Percentiles rank a stretch among this genome's conserved stretches.
These are phyloP conservation scores for Holothuria scabra DNA, from an alignment of 53 echinoderm and acorn worm species.

Conservation along the genomic window DNA sequence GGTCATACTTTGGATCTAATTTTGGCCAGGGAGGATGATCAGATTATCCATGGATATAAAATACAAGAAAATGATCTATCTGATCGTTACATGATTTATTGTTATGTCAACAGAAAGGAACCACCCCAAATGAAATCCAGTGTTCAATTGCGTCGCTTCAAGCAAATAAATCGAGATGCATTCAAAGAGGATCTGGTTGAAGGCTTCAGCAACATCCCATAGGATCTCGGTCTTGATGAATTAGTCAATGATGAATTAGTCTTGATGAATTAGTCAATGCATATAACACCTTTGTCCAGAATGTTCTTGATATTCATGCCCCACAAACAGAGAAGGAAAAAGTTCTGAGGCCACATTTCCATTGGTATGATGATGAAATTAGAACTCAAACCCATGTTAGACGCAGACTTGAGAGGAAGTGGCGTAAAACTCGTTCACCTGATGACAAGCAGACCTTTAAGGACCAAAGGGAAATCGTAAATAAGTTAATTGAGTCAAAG, in stretches of 20 bases:
- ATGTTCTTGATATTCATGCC: conserved; percentile 16
- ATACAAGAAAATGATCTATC: conserved; percentile 10
- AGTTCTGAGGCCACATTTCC: neutral
- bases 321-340: neutral
- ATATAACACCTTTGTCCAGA: neutral
- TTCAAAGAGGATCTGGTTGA: conserved; percentile 6
- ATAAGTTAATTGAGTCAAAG: neutral
- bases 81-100: conserved; percentile 21
- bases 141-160: neutral
- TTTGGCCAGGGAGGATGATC: neutral
- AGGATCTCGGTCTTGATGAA: neutral
- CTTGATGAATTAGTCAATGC: too few species aligned
- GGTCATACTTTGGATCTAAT: conserved; percentile 27
- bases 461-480: conserved; percentile 17
- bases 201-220: neutral
- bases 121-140: neutral
- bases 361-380: conserved; percentile 25
- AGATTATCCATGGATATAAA: neutral
- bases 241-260: neutral
- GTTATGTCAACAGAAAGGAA: neutral
- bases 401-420: conserved; percentile 31
- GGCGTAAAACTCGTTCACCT: conserved; percentile 6
- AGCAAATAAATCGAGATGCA: neutral
- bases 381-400: neutral
- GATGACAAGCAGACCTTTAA: conserved; percentile 1